Percentiles rank a stretch among this genome's conserved stretches.
Conservation (phyloP, 2,797 vertebrate species). For the Danio kyathit region DNA sequence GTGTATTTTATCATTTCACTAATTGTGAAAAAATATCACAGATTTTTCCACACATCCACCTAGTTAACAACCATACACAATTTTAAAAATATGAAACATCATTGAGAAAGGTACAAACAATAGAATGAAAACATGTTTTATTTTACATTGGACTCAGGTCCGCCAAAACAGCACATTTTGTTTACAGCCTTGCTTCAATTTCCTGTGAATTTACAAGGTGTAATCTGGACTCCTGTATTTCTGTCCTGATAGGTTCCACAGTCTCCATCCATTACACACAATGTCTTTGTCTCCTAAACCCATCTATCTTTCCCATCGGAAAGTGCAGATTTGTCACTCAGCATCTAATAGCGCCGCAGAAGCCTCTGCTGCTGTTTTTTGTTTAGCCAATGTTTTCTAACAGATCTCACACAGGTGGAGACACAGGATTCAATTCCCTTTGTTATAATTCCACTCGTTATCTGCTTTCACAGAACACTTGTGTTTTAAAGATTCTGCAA, state of each 20-base stretch:
- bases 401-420: conserved; percentile 19
- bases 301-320: neutral
- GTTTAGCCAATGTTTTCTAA: conserved; percentile 1
- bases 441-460: conserved; percentile 12
- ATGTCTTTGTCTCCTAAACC: neutral
- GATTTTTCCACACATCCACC: no score
- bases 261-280: neutral
- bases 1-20: no score
- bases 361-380: neutral
- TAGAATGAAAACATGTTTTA: neutral
- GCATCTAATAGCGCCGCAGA: neutral
- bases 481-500: conserved; percentile 47
- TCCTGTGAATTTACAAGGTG: neutral
- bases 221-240: neutral
- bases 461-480: conserved; percentile 25
- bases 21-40: no score
- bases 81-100: neutral
- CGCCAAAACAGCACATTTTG: neutral
- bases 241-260: neutral
- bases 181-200: neutral
- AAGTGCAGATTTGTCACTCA: conserved; percentile 24
- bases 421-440: conserved; percentile 38
- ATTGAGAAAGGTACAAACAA: neutral
- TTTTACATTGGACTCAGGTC: neutral
- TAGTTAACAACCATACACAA: neutral